Evolutionary conservation across 2,888 invertebrate species (phyloP), one percentile per base, ranked within the genome.

Genomic region (Dermolepida albohirtum): DNA sequence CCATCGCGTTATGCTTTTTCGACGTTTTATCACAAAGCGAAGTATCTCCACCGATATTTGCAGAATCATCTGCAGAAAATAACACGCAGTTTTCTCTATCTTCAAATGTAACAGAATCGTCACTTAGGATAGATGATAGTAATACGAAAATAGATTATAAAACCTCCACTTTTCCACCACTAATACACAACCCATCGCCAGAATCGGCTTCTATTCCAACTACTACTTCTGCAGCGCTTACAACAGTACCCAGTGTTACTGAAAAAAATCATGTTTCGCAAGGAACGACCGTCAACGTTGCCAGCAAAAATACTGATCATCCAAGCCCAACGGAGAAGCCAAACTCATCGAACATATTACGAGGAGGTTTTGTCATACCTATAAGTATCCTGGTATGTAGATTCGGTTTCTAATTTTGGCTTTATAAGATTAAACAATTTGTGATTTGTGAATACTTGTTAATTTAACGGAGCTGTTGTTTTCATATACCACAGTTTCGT

Each of bases 111-210:
- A 39, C 50, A 14, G 27, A 27, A 12, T 12, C 1, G 43, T 10
- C 29, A 8, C 2, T 5, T 1, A 40, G 14, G 39, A 4, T 12
- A 40, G 10, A 50, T 17, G 5, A 5, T 49, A 7, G 7, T 17
- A 22, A 5, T 10, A 8, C 8, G 4, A 39, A 14, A 6, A 39
- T 12, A 5, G 27, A 8, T 5, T 0, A 34, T 6, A 1, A 1
- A 2, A 14, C 27, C 8, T 44, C 44, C 29, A 59, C 44, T 27
- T 59, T 59, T 44, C 59, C 59, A 44, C 59, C 59, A 12, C 29
- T 59, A 59, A 27, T 59, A 27, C 59, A 47, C 16, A n/a, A 39
- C 16, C 8, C 6, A 12, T 6, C 11, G 44, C 44, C 59, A 7
- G 6, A 59, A 12, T 12, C 5, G 8, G 16, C 12, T 29, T 7